Conservation (phyloP, 2,888 invertebrate species). For the Suillia variegata region DNA sequence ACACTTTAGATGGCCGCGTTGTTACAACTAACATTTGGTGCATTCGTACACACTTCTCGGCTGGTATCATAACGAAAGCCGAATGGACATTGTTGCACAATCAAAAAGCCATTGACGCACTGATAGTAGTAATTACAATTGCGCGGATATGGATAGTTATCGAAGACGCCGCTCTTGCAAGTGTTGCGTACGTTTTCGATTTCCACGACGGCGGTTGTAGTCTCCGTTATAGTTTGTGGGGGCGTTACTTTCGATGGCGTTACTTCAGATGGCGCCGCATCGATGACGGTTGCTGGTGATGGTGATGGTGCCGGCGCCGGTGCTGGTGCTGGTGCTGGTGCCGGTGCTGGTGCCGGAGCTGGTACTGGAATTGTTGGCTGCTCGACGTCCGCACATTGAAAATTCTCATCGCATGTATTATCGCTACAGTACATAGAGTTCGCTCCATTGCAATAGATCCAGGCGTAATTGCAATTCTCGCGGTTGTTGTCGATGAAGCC, state of each 20-base stretch:
- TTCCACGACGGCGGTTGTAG: constrained; percentile 4
- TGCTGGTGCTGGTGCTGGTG: not conserved
- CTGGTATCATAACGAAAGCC: constrained; percentile 38
- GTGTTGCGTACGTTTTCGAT: constrained; percentile 28
- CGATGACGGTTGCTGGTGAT: too few relatives aligned
- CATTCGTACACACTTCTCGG: constrained; percentile 26
- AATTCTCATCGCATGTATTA: not conserved
- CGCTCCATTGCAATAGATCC: constrained; percentile 31
- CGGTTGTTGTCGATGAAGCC: constrained; percentile 25
- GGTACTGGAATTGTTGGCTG: not conserved
- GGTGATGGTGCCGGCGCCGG: not conserved
- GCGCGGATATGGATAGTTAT: constrained; percentile 35
- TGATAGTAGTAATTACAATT: constrained; percentile 42
- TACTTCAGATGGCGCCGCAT: too few relatives aligned
- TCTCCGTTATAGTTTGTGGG: constrained; percentile 3
- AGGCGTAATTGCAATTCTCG: constrained; percentile 26
- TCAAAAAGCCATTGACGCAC: constrained; percentile 38
- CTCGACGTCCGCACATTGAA: constrained; percentile 28
- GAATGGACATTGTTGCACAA: constrained; percentile 49
- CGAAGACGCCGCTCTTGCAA: constrained; percentile 35
- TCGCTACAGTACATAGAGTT: constrained; percentile 31
- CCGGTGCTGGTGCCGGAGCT: not conserved
- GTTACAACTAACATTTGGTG: too few relatives aligned
- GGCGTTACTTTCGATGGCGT: not conserved
- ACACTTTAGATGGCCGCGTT: too few relatives aligned